Conservation (phyloP, 64 coral and sea anemone species). For the Orbicella faveolata region DNA sequence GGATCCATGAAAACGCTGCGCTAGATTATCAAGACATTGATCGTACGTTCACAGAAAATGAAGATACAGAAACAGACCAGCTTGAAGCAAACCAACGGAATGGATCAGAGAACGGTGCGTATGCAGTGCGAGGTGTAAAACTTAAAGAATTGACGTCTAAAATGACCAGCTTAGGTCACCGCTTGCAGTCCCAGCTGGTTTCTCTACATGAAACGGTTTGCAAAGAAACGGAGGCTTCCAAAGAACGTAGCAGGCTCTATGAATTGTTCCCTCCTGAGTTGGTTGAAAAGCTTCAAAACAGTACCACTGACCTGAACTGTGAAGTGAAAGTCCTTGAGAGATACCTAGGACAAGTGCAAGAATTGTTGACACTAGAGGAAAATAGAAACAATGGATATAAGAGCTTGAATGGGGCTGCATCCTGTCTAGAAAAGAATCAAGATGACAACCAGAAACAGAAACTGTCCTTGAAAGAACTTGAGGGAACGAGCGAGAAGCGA, state of each 20-base stretch:
- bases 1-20: background rate
- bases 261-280: slow-evolving; percentile 25
- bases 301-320: slow-evolving; percentile 18
- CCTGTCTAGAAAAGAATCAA: background rate
- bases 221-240: slow-evolving; percentile 15
- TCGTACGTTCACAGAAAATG: background rate
- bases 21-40: background rate
- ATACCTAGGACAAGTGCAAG: slow-evolving; percentile 21
- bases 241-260: background rate
- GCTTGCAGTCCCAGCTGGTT: slow-evolving; percentile 17
- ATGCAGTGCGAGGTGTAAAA: background rate
- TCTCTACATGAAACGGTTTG: slow-evolving; percentile 38
- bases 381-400: background rate
- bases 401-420: background rate
- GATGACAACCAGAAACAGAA: slow-evolving; percentile 6
- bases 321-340: slow-evolving; percentile 33
- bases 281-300: slow-evolving; percentile 3
- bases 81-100: background rate
- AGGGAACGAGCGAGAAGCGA: slow-evolving; percentile 58
- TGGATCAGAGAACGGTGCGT: background rate
- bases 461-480: slow-evolving; percentile 49
- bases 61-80: background rate
- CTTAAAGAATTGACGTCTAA: slow-evolving; percentile 11
- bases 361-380: background rate
- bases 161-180: slow-evolving; percentile 9